Base-by-base conservation (phyloP, 2,888 invertebrate genomes). In the Nineta flava region DNA sequence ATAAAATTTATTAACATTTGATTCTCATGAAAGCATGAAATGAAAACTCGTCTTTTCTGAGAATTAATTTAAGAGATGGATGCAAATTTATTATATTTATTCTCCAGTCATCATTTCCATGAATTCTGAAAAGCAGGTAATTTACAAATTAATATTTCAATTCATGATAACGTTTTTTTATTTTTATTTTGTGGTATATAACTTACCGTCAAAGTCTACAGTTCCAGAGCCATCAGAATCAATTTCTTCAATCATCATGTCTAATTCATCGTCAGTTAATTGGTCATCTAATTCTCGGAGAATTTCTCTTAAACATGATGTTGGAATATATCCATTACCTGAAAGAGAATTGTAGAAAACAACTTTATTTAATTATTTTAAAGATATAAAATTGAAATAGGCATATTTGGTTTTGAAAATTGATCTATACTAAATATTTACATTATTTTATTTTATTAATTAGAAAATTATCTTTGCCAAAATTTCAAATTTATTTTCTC, bases 151-250 rank as follows among this genome's bases (percentile, higher is more conserved):
- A 49, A 46, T 45, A 48, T 45, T 17, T 41, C 45, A 52, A n/a
- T 47, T 19, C 48, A 51, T 32, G n/a, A n/a, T n/a, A n/a, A 41
- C 13, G 16, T 49, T 16, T n/a, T 49, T 17, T 41, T 19, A 9
- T 13, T 21, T 35, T 43, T 41, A 41, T 13, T 21, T n/a, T 9
- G 1, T 21, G 9, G 17, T 10, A 41, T n/a, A 6, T 9, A 34
- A 62, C 68, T 69, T 69, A 95, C 95, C 95, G 76, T 96, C 95
- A 69, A 96, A 97, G 74, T 97, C 97, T 61, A 97, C 96, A 55
- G 96, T 97, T 61, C 96, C 96, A 61, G 94, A 95, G 62, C 95
- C 94, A 69, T 96, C 96, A 45, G 93, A 90, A 70, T 97, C 96
- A 61, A 96, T 95, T 74, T 96, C 96, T 65, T 91, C 87, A 68